A percentile compares a stretch with the other conserved stretches of the same genome.
Conservation (phyloP, 1,140 invertebrate species). For the Forficula auricularia region DNA sequence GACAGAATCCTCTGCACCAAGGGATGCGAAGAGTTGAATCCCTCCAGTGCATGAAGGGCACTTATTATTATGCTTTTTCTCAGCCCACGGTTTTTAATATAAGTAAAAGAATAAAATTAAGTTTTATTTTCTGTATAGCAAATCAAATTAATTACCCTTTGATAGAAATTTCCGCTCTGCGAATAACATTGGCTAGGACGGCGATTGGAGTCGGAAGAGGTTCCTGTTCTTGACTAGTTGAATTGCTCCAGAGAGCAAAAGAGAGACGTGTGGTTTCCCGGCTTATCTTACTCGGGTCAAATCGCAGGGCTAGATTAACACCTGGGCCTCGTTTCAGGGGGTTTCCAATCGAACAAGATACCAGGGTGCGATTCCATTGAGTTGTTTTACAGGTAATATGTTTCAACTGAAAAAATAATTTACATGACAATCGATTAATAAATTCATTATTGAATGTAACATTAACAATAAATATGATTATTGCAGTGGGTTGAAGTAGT, state of each 20-base stretch:
- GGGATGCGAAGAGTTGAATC: no score
- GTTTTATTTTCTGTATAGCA: no score
- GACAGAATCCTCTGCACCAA: no score
- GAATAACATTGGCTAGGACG: constrained; percentile 49
- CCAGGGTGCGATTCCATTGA: constrained; percentile 50
- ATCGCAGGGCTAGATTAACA: constrained; percentile 47
- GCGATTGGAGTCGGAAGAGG: constrained; percentile 31
- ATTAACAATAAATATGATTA: no score
- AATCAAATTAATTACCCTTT: no score
- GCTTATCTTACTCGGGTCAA: constrained; percentile 55
- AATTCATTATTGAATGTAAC: constrained; percentile 3
- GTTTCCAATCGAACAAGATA: constrained; percentile 72
- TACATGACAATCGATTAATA: no score
- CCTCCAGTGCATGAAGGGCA: no score
- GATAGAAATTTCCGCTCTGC: constrained; percentile 63
- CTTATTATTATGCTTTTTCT: no score
- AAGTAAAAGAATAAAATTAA: no score
- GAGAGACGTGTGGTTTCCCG: constrained; percentile 47
- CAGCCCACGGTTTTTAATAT: no score
- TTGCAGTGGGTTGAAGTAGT: no score
- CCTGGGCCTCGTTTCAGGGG: constrained; percentile 53
- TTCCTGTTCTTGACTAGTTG: constrained; percentile 57
- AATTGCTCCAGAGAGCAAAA: constrained; percentile 65
- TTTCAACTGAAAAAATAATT: constrained; percentile 32
- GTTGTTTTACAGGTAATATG: constrained; percentile 40